Conservation (phyloP, 2,888 invertebrate genomes). For the Dilophus febrilis region DNA sequence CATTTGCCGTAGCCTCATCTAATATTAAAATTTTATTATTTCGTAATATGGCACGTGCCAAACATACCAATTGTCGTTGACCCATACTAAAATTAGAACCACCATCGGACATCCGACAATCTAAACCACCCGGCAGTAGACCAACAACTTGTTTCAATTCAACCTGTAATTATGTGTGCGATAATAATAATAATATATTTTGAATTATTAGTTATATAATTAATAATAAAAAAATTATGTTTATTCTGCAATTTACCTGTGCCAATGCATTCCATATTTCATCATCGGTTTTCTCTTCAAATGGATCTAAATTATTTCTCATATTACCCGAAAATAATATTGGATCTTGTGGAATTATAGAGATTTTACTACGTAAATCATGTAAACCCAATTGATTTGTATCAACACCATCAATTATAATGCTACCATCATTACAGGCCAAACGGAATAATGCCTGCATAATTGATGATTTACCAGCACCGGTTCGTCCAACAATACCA, state of each 20-base stretch:
- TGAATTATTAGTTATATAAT: too few relatives aligned
- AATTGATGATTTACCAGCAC: conserved; percentile 42
- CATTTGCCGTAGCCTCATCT: conserved; percentile 79
- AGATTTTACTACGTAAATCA: conserved; percentile 53
- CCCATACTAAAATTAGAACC: conserved; percentile 65
- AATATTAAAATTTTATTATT: conserved; percentile 37
- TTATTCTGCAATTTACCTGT: conserved; percentile 18
- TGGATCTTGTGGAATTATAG: conserved; percentile 78
- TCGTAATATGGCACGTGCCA: conserved; percentile 57
- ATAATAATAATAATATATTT: too few relatives aligned
- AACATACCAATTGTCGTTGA: conserved; percentile 61
- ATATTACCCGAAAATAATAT: conserved; percentile 58
- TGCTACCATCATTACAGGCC: conserved; percentile 48
- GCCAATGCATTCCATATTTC: conserved; percentile 53
- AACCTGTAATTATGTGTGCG: conserved; percentile 37
- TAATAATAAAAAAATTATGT: not conserved
- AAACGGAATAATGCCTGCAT: conserved; percentile 56
- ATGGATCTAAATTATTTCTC: conserved; percentile 62
- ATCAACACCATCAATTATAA: conserved; percentile 51
- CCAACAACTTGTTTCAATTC: conserved; percentile 52
- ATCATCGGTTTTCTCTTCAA: conserved; percentile 46
- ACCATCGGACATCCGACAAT: conserved; percentile 51
- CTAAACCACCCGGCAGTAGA: conserved; percentile 36
- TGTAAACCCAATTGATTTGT: conserved; percentile 45
- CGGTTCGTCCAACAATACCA: conserved; percentile 43